Base-by-base conservation (phyloP, 2,888 invertebrate genomes). In the Orgyia antiqua region DNA sequence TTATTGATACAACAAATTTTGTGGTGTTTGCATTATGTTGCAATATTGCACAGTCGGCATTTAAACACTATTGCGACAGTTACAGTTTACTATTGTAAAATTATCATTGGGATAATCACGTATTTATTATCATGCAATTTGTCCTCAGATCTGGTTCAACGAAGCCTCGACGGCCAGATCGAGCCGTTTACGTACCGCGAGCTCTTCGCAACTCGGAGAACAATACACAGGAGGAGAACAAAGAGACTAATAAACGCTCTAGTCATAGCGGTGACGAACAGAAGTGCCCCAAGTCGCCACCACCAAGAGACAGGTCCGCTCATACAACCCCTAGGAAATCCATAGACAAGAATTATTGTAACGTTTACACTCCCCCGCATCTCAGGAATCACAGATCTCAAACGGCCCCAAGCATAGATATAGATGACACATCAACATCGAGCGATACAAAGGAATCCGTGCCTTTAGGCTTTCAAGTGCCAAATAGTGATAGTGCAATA, bases 101-200 rank as follows among this genome's bases (percentile, higher is more conserved):
- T n/a, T n/a, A n/a, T n/a, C n/a, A n/a, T n/a, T n/a, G n/a, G n/a
- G n/a, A n/a, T n/a, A n/a, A n/a, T n/a, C n/a, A n/a, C n/a, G n/a
- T n/a, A n/a, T n/a, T n/a, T n/a, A n/a, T n/a, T 42, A 29, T 33
- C 31, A 42, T 39, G 28, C 26, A 29, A 29, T 45, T 59, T 60
- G 52, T 61, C 42, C 25, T 23, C 68, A 82, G 80, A 63, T 68
- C 79, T 45, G 75, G 73, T 31, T 68, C 83, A 30, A 58, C 74
- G 25, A 83, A 70, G 51, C 82, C 83, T 24, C 89, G 91, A 35
- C 89, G 93, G 46, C 94, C 94, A 27, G 94, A 94, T 71, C 89
- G 92, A 21, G 93, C 93, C 10, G 91, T 94, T 29, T 94, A 94
- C 83, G 91, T 94, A 39, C 94, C 94, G 38, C 88, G 92, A 60